These are phyloP conservation scores for Alligator sinensis DNA, from an alignment of 2,113 vertebrate genomes.

Conservation along the genomic window DNA sequence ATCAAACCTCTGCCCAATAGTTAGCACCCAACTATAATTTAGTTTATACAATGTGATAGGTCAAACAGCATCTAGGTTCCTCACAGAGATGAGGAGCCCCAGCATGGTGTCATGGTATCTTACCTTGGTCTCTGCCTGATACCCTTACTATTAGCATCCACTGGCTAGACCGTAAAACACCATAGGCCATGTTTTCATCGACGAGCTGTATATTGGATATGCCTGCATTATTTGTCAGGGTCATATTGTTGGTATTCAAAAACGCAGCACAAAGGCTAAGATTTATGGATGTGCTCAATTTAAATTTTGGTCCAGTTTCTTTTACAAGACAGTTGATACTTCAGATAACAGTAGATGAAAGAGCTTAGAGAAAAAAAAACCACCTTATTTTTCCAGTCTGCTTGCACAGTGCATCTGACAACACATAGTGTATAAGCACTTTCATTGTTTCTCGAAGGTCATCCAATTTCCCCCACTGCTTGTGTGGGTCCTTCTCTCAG, in stretches of 20 bases:
- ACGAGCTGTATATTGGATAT: rapidly evolving
- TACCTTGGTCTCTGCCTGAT: not conserved
- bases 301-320: not conserved
- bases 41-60: not conserved
- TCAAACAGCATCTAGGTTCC: not conserved
- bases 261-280: not conserved
- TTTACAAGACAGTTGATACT: not conserved
- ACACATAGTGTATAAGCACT: not conserved
- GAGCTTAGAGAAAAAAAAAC: not conserved
- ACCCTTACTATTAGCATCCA: not conserved
- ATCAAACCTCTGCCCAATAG: not conserved
- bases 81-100: not conserved
- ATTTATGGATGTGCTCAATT: not conserved
- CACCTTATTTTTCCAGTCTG: not conserved
- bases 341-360: not conserved
- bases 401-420: rapidly evolving
- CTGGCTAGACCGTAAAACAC: not conserved
- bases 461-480: rapidly evolving
- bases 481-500: rapidly evolving
- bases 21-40: not conserved
- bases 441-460: not conserved
- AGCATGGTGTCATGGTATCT: not conserved
- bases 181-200: rapidly evolving
- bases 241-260: not conserved
- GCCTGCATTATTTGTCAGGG: not conserved